phyloP scores from a whole-genome alignment of 35 echinoderm and acorn worm species.

The Patiria miniata region DNA sequence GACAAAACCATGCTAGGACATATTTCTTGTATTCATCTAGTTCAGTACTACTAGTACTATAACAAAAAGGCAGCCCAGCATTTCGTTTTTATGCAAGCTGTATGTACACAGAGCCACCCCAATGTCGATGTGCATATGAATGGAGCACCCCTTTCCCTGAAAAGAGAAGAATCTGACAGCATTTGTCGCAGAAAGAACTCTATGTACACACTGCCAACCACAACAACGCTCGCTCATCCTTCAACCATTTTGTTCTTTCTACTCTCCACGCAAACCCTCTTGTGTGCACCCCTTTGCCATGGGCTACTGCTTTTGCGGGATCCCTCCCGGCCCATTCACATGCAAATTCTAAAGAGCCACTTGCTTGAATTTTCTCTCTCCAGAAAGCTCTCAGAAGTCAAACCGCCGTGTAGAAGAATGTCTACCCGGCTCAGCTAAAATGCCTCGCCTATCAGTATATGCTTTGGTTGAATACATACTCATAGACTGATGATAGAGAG shows the following conservation, averaged over 20 bases:
- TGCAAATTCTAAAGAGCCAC: slow-evolving; percentile 18
- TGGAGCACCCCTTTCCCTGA: background rate
- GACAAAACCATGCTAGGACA: no score
- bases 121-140: background rate
- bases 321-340: background rate
- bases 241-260: background rate
- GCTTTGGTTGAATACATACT: no score
- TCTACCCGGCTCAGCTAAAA: no score
- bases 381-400: background rate
- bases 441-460: no score
- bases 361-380: background rate
- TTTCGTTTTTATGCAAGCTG: background rate
- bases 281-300: background rate
- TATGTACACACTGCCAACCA: slow-evolving; percentile 5
- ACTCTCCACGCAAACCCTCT: background rate
- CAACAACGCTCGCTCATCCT: background rate
- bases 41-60: no score
- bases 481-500: no score
- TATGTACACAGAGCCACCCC: background rate
- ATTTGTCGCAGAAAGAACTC: background rate
- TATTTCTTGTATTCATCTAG: no score
- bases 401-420: background rate
- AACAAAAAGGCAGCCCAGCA: background rate
- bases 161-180: background rate
- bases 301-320: background rate